Evolutionary conservation across 2,797 vertebrate genomes (phyloP).

Genomic region (Acanthis flammea): DNA sequence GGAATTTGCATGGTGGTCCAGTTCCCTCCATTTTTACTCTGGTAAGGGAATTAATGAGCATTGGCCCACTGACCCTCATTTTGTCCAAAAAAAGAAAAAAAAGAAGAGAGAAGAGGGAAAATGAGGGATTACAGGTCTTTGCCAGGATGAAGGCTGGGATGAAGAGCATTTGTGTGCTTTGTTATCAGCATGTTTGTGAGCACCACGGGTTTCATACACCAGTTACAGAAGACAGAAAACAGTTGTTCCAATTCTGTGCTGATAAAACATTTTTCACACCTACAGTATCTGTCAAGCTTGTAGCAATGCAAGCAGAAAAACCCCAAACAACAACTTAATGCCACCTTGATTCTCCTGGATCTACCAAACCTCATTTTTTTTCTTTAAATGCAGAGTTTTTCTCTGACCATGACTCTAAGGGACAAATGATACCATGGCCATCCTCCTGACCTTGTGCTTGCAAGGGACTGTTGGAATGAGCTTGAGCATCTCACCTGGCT

Average conservation of each 20-base stretch:
- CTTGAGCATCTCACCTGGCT: not conserved
- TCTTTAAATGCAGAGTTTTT: not conserved
- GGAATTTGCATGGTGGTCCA: not conserved
- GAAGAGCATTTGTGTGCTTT: not conserved
- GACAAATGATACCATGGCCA: accelerated
- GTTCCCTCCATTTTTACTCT: not conserved
- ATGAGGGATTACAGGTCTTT: not conserved
- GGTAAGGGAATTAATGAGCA: not conserved
- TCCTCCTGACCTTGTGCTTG: not conserved
- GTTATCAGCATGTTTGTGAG: accelerated
- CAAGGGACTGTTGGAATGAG: not conserved
- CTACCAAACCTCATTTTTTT: not conserved
- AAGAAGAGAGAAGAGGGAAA: not conserved
- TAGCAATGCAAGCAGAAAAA: not conserved
- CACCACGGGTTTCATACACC: not conserved
- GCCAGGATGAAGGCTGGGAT: not conserved
- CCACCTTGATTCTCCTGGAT: not conserved
- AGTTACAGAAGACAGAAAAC: not conserved
- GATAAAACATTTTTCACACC: not conserved
- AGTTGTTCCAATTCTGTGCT: not conserved
- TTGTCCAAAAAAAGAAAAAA: not conserved
- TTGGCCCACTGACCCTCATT: not conserved
- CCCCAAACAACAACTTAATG: not conserved
- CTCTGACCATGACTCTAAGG: not conserved
- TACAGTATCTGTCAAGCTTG: not conserved